phyloP scores from a whole-genome alignment of 2,113 vertebrate species.

The Pygoscelis adeliae region DNA sequence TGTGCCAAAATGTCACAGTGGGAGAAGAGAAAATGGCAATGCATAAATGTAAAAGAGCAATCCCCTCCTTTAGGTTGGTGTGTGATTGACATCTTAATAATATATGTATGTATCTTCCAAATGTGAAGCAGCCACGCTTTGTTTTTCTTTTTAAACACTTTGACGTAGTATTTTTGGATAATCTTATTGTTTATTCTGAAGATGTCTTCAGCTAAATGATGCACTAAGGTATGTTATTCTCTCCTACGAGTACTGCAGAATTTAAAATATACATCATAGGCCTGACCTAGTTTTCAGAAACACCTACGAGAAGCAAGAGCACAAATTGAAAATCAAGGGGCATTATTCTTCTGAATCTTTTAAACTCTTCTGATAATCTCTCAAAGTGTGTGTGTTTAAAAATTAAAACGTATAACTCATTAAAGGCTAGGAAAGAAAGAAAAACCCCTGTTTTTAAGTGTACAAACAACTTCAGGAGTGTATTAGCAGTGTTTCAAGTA shows the following conservation, averaged over 20 bases:
- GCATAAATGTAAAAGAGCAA: not conserved
- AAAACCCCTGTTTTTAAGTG: not conserved
- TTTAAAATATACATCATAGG: constrained; percentile 27
- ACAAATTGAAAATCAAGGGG: not conserved
- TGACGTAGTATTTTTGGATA: not conserved
- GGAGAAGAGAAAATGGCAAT: not conserved
- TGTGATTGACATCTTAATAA: not conserved
- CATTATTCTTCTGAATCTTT: not conserved
- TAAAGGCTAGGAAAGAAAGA: not conserved
- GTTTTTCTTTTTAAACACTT: not conserved
- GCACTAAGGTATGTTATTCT: not conserved
- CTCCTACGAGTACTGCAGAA: not conserved
- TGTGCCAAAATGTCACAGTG: not conserved
- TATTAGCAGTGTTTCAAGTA: not conserved
- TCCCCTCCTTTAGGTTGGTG: not conserved
- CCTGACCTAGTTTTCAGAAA: constrained; percentile 41
- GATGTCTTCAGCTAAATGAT: not conserved
- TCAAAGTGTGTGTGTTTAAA: not conserved
- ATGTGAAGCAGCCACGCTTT: not conserved
- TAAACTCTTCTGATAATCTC: not conserved
- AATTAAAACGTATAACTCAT: not conserved
- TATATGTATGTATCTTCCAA: not conserved
- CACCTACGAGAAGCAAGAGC: not conserved
- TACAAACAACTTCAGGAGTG: not conserved
- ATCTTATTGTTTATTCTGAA: not conserved